Evolutionary conservation across 2,113 vertebrate species (phyloP).

Genomic region (Pluvialis apricaria): DNA sequence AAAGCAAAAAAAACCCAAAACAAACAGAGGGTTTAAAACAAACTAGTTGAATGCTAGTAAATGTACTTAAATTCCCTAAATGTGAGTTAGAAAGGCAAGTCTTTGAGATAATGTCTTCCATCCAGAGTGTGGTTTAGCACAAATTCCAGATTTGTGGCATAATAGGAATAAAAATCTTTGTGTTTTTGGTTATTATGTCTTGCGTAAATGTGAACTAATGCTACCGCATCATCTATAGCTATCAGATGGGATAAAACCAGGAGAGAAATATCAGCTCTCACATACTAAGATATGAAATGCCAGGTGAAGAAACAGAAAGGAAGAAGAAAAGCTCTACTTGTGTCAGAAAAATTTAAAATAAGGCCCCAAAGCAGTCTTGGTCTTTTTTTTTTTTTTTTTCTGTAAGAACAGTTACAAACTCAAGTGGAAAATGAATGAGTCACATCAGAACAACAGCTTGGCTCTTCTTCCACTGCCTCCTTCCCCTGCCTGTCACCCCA

Average conservation of each 20-base stretch:
- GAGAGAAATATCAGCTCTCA: neutral
- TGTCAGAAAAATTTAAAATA: neutral
- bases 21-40: neutral
- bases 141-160: neutral
- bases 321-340: neutral
- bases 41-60: neutral
- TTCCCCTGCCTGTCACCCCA: neutral
- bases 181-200: neutral
- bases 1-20: neutral
- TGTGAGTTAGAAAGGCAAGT: neutral
- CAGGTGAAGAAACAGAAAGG: neutral
- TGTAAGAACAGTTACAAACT: neutral
- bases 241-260: neutral
- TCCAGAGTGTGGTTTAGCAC: neutral
- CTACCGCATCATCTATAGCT: neutral
- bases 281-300: neutral
- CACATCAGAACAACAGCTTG: constrained; percentile 5
- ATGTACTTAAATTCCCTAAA: neutral
- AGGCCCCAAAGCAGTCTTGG: neutral
- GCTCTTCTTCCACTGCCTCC: neutral
- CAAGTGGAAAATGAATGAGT: constrained; percentile 24
- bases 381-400: neutral
- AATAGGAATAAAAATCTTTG: neutral
- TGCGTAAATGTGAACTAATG: neutral
- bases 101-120: neutral